A percentile compares a stretch with the other conserved stretches of the same genome.
Evolutionary conservation across 2,113 vertebrate species (phyloP).

Genomic region (Xenopus laevis): DNA sequence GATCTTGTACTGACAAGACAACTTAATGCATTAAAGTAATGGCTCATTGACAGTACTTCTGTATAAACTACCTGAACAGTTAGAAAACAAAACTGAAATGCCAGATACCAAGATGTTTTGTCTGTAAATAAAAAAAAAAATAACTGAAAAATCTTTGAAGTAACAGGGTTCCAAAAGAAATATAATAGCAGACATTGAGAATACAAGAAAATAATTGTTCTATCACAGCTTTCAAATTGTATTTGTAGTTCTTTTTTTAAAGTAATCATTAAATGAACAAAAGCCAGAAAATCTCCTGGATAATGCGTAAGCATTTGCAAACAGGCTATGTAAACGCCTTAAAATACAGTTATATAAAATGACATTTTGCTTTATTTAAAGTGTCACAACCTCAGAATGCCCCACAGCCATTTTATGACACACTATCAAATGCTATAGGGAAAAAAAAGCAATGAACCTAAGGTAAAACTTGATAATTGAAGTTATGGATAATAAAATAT

Average conservation of each 20-base stretch:
- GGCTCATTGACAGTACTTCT: constrained; percentile 35
- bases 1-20: constrained; percentile 11
- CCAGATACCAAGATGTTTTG: constrained; percentile 29
- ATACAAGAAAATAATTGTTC: background rate
- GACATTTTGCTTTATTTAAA: constrained; percentile 17
- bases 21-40: constrained; percentile 37
- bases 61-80: constrained; percentile 29
- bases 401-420: background rate
- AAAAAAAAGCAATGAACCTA: background rate
- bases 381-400: constrained; percentile 1
- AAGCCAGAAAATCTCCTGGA: background rate
- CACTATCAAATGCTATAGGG: background rate
- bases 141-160: background rate
- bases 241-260: background rate
- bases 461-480: background rate
- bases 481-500: no score
- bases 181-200: background rate
- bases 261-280: constrained; percentile 24
- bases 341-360: background rate
- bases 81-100: constrained; percentile 27
- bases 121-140: no score
- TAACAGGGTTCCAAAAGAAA: background rate
- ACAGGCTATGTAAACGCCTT: constrained; percentile 15
- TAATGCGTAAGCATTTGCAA: background rate
- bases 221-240: no score